These are phyloP conservation scores for Propsilocerus akamusi DNA, from an alignment of 1,140 invertebrate species.

Conservation along the genomic window DNA sequence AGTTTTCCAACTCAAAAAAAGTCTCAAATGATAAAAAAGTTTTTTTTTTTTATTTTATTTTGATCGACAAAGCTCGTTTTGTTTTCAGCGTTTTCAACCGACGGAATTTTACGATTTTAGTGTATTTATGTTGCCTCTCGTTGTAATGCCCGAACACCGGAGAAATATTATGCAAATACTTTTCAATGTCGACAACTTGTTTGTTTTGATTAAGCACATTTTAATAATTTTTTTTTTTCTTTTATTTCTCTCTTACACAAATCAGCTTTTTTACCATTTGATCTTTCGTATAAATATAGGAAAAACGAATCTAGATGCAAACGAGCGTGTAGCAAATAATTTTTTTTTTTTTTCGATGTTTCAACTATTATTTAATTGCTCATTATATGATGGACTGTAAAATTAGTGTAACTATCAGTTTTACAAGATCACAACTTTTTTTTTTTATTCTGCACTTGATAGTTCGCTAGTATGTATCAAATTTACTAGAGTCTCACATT, in stretches of 20 bases:
- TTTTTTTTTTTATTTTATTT: not conserved
- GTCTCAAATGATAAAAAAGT: not conserved
- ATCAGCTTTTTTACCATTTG: not conserved
- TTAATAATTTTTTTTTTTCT: constrained; percentile 1
- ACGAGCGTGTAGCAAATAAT: not conserved
- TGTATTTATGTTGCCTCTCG: not conserved
- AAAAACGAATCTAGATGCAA: not conserved
- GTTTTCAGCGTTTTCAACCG: not conserved
- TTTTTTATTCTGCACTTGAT: not conserved
- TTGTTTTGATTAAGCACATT: constrained; percentile 4
- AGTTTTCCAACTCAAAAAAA: too few relatives aligned
- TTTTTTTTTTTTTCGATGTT: not conserved
- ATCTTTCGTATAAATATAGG: not conserved
- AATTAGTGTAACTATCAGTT: not conserved
- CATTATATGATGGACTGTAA: not conserved
- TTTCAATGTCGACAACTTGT: constrained; percentile 4
- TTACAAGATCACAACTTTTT: not conserved
- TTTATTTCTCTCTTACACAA: not conserved
- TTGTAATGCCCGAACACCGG: not conserved
- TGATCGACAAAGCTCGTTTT: constrained; percentile 2
- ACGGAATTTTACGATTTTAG: not conserved
- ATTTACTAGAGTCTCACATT: not conserved
- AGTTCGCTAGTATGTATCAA: not conserved
- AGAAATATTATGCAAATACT: constrained; percentile 3
- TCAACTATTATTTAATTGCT: not conserved